Evolutionary conservation across 1,140 invertebrate genomes (phyloP).

Genomic region (Leptinotarsa lineolata): DNA sequence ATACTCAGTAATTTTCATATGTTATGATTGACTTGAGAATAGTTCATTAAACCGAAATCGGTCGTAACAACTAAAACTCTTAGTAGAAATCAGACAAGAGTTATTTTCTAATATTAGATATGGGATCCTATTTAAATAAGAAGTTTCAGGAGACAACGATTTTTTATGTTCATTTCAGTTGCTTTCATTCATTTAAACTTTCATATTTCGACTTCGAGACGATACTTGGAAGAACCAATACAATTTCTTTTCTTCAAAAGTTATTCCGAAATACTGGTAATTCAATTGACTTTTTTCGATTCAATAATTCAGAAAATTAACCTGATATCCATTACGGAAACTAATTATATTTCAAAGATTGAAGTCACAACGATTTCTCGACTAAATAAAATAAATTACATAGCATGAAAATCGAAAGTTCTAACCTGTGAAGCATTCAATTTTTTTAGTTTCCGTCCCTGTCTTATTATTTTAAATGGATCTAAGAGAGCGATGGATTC

Average conservation of each 20-base stretch:
- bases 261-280: neutral
- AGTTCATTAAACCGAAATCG: no score
- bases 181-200: no score
- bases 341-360: slow-evolving; percentile 16
- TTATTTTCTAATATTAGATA: no score
- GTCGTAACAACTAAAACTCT: no score
- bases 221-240: no score
- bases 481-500: slow-evolving; percentile 1
- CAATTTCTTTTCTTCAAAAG: neutral
- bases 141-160: no score
- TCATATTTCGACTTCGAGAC: no score
- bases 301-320: slow-evolving; percentile 21
- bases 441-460: slow-evolving; percentile 34
- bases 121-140: no score
- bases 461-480: slow-evolving; percentile 2
- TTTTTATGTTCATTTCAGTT: no score
- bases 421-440: slow-evolving; percentile 37
- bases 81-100: no score
- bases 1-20: no score
- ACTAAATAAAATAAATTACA: slow-evolving; percentile 36
- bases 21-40: no score
- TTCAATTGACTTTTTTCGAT: slow-evolving; percentile 16
- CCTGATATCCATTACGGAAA: slow-evolving; percentile 23
- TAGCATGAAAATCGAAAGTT: slow-evolving; percentile 43
- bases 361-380: slow-evolving; percentile 36